A percentile compares a stretch with the other conserved stretches of the same genome.
These are phyloP conservation scores for Aethina tumida DNA, from an alignment of 1,140 invertebrate species.

Conservation along the genomic window DNA sequence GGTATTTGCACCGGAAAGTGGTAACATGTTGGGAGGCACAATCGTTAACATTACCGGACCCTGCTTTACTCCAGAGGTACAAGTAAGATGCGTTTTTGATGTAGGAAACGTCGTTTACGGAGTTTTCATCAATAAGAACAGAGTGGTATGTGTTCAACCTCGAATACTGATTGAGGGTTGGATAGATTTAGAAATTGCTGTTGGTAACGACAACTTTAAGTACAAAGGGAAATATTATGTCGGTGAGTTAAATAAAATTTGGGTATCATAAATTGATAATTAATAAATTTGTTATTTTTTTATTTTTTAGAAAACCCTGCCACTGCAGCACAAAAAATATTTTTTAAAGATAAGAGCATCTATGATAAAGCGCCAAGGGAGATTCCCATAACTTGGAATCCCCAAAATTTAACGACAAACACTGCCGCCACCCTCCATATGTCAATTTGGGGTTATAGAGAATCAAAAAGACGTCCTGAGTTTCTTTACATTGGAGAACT, in stretches of 20 bases:
- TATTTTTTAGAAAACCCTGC: constrained; percentile 66
- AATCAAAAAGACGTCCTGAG: constrained; percentile 64
- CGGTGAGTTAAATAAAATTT: constrained; percentile 45
- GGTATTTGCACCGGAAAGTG: constrained; percentile 85
- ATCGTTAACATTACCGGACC: constrained; percentile 92
- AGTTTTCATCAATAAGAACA: constrained; percentile 63
- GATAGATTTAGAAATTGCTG: constrained; percentile 76
- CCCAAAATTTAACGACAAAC: constrained; percentile 75
- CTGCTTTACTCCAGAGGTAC: constrained; percentile 63
- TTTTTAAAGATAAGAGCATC: constrained; percentile 61
- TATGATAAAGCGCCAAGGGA: constrained; percentile 60
- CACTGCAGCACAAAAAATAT: constrained; percentile 73
- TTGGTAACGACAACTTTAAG: constrained; percentile 72
- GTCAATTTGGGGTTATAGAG: constrained; percentile 78
- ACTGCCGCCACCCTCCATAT: constrained; percentile 63
- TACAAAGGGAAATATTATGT: constrained; percentile 91
- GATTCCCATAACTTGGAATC: constrained; percentile 72
- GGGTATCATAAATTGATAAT: background rate
- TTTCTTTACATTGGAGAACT: constrained; percentile 47
- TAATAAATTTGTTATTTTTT: background rate
- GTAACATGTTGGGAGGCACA: constrained; percentile 91
- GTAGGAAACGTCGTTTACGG: constrained; percentile 60
- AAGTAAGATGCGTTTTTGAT: constrained; percentile 75
- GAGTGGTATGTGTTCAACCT: constrained; percentile 83
- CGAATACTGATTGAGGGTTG: constrained; percentile 84